Conservation (phyloP, 2,888 invertebrate genomes). For the Acanthacorydalis orientalis region DNA sequence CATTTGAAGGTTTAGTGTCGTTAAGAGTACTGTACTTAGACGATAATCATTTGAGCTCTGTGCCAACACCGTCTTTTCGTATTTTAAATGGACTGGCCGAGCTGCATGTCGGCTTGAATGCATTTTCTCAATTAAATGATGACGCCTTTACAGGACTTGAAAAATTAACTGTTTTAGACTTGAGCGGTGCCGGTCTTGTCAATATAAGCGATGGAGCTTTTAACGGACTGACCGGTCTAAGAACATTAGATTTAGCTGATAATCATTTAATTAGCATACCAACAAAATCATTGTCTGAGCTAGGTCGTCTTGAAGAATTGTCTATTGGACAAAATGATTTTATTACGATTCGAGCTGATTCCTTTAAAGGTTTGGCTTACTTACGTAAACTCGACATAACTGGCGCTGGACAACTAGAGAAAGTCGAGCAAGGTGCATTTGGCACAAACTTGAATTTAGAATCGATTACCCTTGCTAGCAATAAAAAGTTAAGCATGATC, state of each 20-base stretch:
- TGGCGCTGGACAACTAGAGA: slow-evolving; percentile 54
- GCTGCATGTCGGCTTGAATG: slow-evolving; percentile 69
- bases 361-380: slow-evolving; percentile 64
- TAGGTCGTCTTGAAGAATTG: slow-evolving; percentile 62
- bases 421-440: slow-evolving; percentile 62
- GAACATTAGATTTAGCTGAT: slow-evolving; percentile 62
- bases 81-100: slow-evolving; percentile 65
- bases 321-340: slow-evolving; percentile 74
- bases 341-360: slow-evolving; percentile 45
- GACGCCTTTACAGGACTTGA: slow-evolving; percentile 65
- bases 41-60: slow-evolving; percentile 62
- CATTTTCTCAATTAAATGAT: slow-evolving; percentile 56
- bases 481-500: slow-evolving; percentile 53
- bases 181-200: slow-evolving; percentile 63
- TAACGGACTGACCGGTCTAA: slow-evolving; percentile 54
- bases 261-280: slow-evolving; percentile 61
- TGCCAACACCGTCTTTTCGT: slow-evolving; percentile 58
- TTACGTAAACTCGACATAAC: slow-evolving; percentile 61
- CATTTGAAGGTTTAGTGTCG: slow-evolving; percentile 60
- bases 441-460: slow-evolving; percentile 68
- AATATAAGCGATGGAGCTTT: slow-evolving; percentile 65
- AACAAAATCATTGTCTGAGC: slow-evolving; percentile 50
- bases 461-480: slow-evolving; percentile 55
- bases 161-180: slow-evolving; percentile 56
- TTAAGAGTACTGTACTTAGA: slow-evolving; percentile 66